phyloP scores from a whole-genome alignment of 2,797 vertebrate species.

The Rhinichthys osculus region DNA sequence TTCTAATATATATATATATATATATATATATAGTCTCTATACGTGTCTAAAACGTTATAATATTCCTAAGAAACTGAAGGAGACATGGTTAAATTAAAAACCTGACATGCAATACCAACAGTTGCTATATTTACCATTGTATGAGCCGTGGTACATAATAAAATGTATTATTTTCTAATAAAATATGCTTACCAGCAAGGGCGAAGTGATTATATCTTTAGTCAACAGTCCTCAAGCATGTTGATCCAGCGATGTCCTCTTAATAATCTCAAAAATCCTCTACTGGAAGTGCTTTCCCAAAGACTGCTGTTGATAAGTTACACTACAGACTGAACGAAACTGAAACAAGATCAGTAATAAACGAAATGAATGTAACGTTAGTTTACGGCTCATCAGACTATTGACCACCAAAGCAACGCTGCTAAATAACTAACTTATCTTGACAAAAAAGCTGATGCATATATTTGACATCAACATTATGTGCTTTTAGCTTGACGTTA shows the following conservation, averaged over 20 bases:
- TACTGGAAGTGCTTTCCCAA: background rate
- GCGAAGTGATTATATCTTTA: constrained; percentile 5
- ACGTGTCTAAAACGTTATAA: background rate
- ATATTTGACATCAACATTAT: background rate
- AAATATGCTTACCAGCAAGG: constrained; percentile 20
- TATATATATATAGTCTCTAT: background rate
- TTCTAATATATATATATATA: background rate
- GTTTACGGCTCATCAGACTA: background rate
- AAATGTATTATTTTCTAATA: background rate
- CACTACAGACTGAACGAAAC: background rate
- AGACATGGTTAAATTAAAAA: background rate
- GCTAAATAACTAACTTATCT: background rate
- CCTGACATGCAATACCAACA: background rate
- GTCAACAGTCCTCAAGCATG: constrained; percentile 5
- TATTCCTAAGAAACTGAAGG: background rate
- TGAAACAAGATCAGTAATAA: background rate
- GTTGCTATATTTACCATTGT: background rate
- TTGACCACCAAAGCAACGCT: background rate
- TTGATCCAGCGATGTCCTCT: constrained; percentile 31
- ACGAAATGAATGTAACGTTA: background rate
- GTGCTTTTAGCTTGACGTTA: background rate
- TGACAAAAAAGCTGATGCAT: background rate
- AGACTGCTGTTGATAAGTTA: background rate
- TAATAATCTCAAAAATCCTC: constrained; percentile 7
- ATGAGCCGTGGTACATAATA: background rate